These are phyloP conservation scores for Eriocheir sinensis DNA, from an alignment of 1,140 invertebrate species.

Conservation along the genomic window DNA sequence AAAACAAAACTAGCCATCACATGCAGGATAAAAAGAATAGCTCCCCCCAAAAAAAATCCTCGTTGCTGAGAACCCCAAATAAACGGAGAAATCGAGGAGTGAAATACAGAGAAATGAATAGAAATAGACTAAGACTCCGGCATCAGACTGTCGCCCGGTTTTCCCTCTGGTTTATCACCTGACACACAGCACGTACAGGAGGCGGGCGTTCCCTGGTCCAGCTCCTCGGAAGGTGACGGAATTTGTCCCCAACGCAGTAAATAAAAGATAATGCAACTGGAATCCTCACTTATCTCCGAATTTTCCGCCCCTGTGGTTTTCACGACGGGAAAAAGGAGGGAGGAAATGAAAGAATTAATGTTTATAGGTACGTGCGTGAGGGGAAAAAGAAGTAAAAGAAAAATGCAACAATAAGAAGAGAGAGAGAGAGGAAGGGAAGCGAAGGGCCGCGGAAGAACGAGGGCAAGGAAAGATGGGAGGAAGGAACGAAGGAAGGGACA, in stretches of 20 bases:
- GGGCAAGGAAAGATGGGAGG: neutral
- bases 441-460: neutral
- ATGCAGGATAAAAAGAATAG: no score
- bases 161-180: neutral
- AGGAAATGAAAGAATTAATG: conserved; percentile 3
- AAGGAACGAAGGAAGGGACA: neutral
- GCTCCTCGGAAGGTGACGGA: neutral
- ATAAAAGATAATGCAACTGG: neutral
- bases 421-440: neutral
- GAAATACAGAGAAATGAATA: no score
- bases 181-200: neutral
- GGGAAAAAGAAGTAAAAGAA: neutral
- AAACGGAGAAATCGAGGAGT: no score
- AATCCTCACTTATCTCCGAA: conserved; percentile 15
- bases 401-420: no score
- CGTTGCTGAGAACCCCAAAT: no score
- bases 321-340: neutral
- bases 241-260: neutral
- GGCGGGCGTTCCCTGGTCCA: neutral
- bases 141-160: neutral
- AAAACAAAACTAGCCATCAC: no score
- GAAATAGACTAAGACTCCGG: no score
- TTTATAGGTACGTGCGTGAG: neutral
- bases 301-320: neutral
- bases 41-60: no score